A percentile compares a stretch with the other conserved stretches of the same genome.
Evolutionary conservation across 2,888 invertebrate genomes (phyloP).

Genomic region (Ptychoptera contaminata): DNA sequence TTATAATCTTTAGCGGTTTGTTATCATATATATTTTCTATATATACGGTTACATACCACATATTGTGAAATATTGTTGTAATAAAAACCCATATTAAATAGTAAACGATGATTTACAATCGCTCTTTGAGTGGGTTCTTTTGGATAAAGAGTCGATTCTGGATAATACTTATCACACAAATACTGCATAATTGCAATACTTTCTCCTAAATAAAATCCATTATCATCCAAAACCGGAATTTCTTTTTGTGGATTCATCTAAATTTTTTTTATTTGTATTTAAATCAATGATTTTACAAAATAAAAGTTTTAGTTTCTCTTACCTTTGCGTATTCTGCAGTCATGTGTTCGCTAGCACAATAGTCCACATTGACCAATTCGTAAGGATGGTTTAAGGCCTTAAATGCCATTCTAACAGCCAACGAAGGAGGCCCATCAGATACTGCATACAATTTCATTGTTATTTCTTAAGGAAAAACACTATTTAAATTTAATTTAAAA

Average conservation of each 20-base stretch:
- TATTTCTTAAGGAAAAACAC: too few species aligned
- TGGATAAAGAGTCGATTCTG: slow-evolving; percentile 50
- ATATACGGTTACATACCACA: slow-evolving; percentile 33
- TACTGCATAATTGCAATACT: slow-evolving; percentile 51
- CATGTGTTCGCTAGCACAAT: slow-evolving; percentile 56
- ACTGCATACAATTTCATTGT: slow-evolving; percentile 52
- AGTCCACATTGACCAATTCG: slow-evolving; percentile 51
- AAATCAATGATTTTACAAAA: neutral
- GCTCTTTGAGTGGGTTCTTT: slow-evolving; percentile 52
- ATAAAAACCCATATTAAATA: slow-evolving; percentile 62
- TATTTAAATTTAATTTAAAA: too few species aligned
- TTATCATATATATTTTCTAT: neutral
- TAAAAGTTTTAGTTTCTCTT: slow-evolving; percentile 12
- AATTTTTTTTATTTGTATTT: slow-evolving; percentile 14
- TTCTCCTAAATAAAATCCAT: slow-evolving; percentile 62
- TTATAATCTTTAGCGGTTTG: neutral
- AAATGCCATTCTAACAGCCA: slow-evolving; percentile 53
- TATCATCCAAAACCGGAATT: slow-evolving; percentile 62
- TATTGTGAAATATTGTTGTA: slow-evolving; percentile 52
- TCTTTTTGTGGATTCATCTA: slow-evolving; percentile 67
- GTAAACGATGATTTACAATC: slow-evolving; percentile 60
- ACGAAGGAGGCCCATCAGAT: slow-evolving; percentile 62
- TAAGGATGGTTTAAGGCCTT: slow-evolving; percentile 46
- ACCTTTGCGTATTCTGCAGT: slow-evolving; percentile 53
- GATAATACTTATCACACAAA: slow-evolving; percentile 58